Evolutionary conservation across 2,113 vertebrate species (phyloP), one percentile per base, ranked within the genome.

Genomic region (Protobothrops flavoviridis): DNA sequence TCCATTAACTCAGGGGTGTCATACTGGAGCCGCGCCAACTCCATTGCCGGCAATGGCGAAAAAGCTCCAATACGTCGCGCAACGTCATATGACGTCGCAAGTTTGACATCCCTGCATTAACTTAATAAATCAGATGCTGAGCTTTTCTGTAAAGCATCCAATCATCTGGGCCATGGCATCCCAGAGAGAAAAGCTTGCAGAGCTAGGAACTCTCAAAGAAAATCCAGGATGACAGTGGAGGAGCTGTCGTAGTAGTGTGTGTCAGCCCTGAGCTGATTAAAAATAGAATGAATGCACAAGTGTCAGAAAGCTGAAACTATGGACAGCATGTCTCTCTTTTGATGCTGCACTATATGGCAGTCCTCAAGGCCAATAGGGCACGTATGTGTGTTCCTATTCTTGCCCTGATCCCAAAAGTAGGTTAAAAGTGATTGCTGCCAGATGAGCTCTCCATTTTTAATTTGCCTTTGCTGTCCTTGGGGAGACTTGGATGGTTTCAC

Each of bases 401-500:
- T 3, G 45, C 61, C 43, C 61, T 29, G 39, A 55, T 92, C 92
- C 92, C 87, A 81, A 43, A 85, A 56, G 92, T 39, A 43, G 26
- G 64, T 89, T 81, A 43, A 89, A 89, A 89, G 24, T 57, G 87
- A 89, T 92, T 45, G 92, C 61, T 92, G 33, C 92, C 87, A 56
- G 24, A 89, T 81, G 61, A 92, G 87, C 33, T 92, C 52, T 55
- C 87, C 57, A 87, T 87, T 59, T 92, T 88, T 92, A 89, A 92
- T 89, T 92, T 89, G 87, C 43, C 64, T 56, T 89, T 57, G 33
- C 56, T 92, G n/a, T 89, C 52, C 87, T 56, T 89, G 24, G 61
- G 87, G 87, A 92, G 52, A 2, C 15, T 57, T 85, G 87, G 87
- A 89, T 92, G 85, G 81, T 57, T 86, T 48, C 45, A n/a, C 26